phyloP scores from a whole-genome alignment of 37 sponge, comb jelly and placozoan species.

The Oopsacas minuta region DNA sequence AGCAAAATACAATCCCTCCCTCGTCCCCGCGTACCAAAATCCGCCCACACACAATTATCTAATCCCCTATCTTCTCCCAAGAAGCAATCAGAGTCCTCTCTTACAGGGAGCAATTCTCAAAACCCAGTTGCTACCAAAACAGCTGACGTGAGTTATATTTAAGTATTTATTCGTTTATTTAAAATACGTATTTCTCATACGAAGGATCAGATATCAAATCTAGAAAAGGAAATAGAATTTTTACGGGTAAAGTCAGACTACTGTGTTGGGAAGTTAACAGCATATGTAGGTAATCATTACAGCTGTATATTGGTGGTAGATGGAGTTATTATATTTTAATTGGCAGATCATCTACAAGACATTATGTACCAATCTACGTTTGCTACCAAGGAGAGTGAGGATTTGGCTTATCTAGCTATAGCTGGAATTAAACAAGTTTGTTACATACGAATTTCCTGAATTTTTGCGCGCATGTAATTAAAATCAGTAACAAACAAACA shows the following conservation, averaged over 20 bases:
- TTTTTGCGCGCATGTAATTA: no score
- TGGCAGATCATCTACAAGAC: not conserved
- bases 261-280: not conserved
- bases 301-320: not conserved
- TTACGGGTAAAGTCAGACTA: not conserved
- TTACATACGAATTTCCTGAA: no score
- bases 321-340: not conserved
- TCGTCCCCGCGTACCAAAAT: not conserved
- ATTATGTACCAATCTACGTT: not conserved
- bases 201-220: not conserved
- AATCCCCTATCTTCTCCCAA: not conserved
- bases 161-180: not conserved
- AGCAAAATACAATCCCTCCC: not conserved
- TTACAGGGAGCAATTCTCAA: not conserved
- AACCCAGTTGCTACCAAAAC: not conserved
- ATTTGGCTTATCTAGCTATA: not conserved
- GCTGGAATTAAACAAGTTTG: conserved; percentile 8
- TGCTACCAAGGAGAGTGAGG: not conserved
- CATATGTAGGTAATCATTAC: not conserved
- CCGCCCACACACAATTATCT: not conserved
- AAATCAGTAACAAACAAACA: no score
- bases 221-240: not conserved
- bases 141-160: not conserved
- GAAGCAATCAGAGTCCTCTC: not conserved
- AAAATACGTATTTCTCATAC: not conserved